These are phyloP conservation scores for Premnoplex brunnescens DNA, from an alignment of 2,797 vertebrate genomes.

Conservation along the genomic window DNA sequence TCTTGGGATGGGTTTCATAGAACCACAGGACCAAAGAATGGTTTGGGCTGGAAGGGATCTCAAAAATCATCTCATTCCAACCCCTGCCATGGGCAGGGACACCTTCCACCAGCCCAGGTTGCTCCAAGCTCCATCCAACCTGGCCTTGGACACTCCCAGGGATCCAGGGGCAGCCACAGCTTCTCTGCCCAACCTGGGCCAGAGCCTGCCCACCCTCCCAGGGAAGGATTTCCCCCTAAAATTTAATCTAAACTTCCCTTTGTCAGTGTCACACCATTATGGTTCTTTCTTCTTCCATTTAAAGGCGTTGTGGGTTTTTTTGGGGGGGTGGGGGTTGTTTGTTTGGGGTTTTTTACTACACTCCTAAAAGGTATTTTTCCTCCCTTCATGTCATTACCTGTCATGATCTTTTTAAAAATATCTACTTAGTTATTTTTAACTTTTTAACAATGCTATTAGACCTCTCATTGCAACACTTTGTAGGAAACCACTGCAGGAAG, in stretches of 20 bases:
- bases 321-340: not conserved
- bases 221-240: not conserved
- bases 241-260: not conserved
- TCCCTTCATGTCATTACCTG: not conserved
- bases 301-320: not conserved
- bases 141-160: not conserved
- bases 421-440: not conserved
- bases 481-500: not conserved
- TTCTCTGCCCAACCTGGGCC: not conserved
- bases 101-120: accelerated
- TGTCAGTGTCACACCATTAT: not conserved
- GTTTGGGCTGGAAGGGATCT: not conserved
- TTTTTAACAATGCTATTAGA: not conserved
- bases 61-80: accelerated
- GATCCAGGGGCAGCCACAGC: not conserved
- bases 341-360: not conserved
- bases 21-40: not conserved
- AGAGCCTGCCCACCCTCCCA: not conserved
- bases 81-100: not conserved
- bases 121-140: accelerated
- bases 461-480: not conserved
- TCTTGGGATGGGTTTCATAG: not conserved
- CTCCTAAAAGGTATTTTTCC: not conserved
- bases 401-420: not conserved
- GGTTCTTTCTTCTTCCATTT: not conserved